Percentiles rank a stretch among this genome's conserved stretches.
Conservation (phyloP, 2,888 invertebrate species). For the Meteorus colon region DNA sequence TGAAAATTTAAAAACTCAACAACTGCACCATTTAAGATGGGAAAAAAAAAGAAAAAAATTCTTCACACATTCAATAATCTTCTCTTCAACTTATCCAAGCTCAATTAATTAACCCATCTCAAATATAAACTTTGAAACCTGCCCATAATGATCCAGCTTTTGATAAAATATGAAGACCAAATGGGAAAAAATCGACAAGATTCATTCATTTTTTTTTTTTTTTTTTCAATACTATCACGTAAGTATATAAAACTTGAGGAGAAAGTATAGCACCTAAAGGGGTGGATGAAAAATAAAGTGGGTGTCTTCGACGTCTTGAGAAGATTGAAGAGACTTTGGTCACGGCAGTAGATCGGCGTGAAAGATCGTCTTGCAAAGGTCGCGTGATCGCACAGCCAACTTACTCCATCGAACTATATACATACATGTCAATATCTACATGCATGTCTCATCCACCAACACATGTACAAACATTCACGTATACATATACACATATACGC, state of each 20-base stretch:
- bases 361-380: conserved; percentile 33
- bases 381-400: conserved; percentile 29
- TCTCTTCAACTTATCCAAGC: too few relatives aligned
- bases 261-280: conserved; percentile 8
- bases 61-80: too few relatives aligned
- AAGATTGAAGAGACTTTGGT: conserved; percentile 41
- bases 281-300: conserved; percentile 34
- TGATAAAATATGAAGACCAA: too few relatives aligned
- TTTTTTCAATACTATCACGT: background rate
- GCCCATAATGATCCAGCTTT: too few relatives aligned
- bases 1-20: too few relatives aligned
- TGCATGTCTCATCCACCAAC: conserved; percentile 3
- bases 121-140: too few relatives aligned
- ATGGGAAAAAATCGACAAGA: too few relatives aligned
- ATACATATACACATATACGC: background rate
- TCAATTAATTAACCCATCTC: too few relatives aligned
- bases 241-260: conserved; percentile 9
- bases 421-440: background rate
- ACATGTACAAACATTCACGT: background rate
- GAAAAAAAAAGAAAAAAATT: too few relatives aligned
- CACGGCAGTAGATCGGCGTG: conserved; percentile 30
- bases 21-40: too few relatives aligned
- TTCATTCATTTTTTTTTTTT: background rate
- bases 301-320: conserved; percentile 26
- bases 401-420: background rate